phyloP scores from a whole-genome alignment of 2,797 vertebrate genomes.

The Danio kyathit region DNA sequence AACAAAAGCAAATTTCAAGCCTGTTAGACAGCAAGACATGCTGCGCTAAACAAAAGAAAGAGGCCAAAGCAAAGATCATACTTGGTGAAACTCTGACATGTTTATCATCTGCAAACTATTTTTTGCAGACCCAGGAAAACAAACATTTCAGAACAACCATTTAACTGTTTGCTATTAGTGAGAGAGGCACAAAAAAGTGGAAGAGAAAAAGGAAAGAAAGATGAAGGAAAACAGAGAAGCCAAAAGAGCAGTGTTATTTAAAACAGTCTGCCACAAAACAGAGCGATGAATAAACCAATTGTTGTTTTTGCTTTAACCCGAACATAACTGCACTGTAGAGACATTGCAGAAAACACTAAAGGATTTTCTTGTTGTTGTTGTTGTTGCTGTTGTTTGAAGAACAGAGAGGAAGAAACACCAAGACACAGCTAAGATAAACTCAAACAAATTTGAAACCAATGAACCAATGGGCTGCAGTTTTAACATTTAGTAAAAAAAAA shows the following conservation, averaged over 20 bases:
- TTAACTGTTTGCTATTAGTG: constrained; percentile 82
- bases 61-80: constrained; percentile 59
- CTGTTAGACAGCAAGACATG: constrained; percentile 38
- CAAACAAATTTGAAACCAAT: background rate
- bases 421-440: constrained; percentile 43
- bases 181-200: constrained; percentile 63
- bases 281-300: constrained; percentile 82
- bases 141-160: constrained; percentile 78
- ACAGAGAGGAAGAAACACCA: constrained; percentile 28
- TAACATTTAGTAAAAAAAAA: constrained; percentile 32
- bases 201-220: constrained; percentile 42
- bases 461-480: constrained; percentile 28
- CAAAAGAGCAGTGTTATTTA: constrained; percentile 76
- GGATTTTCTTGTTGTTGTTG: constrained; percentile 52
- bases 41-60: constrained; percentile 55
- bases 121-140: constrained; percentile 80
- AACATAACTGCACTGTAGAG: constrained; percentile 62
- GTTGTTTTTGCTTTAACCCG: constrained; percentile 78
- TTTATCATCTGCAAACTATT: constrained; percentile 85
- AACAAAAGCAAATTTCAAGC: constrained; percentile 48
- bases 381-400: constrained; percentile 20
- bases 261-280: constrained; percentile 78
- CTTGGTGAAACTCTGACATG: constrained; percentile 76
- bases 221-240: constrained; percentile 56
- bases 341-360: constrained; percentile 54